Evolutionary conservation across 2,888 invertebrate species (phyloP).

Genomic region (Lagria hirta): DNA sequence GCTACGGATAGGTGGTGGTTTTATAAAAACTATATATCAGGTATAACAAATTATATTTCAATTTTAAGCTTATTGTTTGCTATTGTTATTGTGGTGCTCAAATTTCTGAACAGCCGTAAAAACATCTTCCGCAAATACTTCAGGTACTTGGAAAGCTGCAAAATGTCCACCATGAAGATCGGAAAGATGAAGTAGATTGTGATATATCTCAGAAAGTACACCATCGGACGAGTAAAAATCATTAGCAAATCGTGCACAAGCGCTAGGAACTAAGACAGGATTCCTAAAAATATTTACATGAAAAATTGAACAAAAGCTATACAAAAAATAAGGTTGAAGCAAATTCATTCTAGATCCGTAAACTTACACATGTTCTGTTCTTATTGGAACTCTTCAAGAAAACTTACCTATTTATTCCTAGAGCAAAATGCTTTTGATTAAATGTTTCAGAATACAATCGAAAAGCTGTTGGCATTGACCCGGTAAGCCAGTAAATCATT

Average conservation of each 20-base stretch:
- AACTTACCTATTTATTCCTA: slow-evolving; percentile 21
- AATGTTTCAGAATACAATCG: slow-evolving; percentile 73
- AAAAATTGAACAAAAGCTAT: no score
- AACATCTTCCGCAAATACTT: slow-evolving; percentile 69
- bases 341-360: no score
- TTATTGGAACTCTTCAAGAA: background rate
- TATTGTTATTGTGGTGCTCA: no score
- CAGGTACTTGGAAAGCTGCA: slow-evolving; percentile 76
- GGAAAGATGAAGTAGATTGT: slow-evolving; percentile 68
- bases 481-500: slow-evolving; percentile 78
- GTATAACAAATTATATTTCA: no score
- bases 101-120: slow-evolving; percentile 61
- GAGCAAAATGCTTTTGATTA: slow-evolving; percentile 25
- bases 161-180: slow-evolving; percentile 76
- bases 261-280: slow-evolving; percentile 68
- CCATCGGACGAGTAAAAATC: slow-evolving; percentile 65
- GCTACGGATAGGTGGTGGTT: no score
- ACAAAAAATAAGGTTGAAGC: no score
- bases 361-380: slow-evolving; percentile 1
- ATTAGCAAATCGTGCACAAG: slow-evolving; percentile 72
- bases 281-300: slow-evolving; percentile 57
- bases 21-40: no score
- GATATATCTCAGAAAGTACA: slow-evolving; percentile 61
- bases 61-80: no score
- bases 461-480: slow-evolving; percentile 71